phyloP scores from a whole-genome alignment of 2,888 invertebrate species.

The Cryptops parisi region DNA sequence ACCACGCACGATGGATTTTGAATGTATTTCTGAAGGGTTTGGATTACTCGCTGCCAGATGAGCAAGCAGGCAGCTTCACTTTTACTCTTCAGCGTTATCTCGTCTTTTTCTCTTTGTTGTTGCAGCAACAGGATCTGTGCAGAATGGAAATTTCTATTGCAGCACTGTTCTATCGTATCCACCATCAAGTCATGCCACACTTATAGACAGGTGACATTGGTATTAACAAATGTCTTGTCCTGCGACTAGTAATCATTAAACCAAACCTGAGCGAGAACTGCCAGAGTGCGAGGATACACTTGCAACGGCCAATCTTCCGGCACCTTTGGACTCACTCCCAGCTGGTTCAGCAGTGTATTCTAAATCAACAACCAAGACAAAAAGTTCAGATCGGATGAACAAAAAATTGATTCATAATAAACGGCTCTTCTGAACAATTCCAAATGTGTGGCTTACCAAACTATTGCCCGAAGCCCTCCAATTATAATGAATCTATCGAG shows the following conservation, averaged over 20 bases:
- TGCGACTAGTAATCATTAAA: too few species aligned
- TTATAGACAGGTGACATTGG: too few species aligned
- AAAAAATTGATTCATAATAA: too few species aligned
- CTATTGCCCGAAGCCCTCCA: too few species aligned
- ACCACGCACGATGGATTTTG: conserved; percentile 44
- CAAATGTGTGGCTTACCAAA: too few species aligned
- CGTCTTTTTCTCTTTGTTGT: conserved; percentile 38
- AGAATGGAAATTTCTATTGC: conserved; percentile 16
- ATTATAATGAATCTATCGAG: too few species aligned
- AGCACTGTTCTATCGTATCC: too few species aligned
- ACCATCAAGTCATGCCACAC: too few species aligned
- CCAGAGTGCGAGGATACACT: conserved; percentile 59
- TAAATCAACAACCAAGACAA: conserved; percentile 26
- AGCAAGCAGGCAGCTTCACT: conserved; percentile 78
- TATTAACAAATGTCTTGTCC: too few species aligned
- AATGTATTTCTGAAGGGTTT: conserved; percentile 75
- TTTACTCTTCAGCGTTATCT: conserved; percentile 52
- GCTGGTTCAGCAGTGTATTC: conserved; percentile 52
- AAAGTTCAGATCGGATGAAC: too few species aligned
- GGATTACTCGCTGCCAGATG: conserved; percentile 81
- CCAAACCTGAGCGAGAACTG: conserved; percentile 62
- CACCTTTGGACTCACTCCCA: conserved; percentile 59
- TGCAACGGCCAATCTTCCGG: conserved; percentile 51
- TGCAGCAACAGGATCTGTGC: conserved; percentile 46
- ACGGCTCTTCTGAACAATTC: too few species aligned